Evolutionary conservation across 2,113 vertebrate genomes (phyloP), one percentile per base, ranked within the genome.

Genomic region (Malurus alboscapulatus): DNA sequence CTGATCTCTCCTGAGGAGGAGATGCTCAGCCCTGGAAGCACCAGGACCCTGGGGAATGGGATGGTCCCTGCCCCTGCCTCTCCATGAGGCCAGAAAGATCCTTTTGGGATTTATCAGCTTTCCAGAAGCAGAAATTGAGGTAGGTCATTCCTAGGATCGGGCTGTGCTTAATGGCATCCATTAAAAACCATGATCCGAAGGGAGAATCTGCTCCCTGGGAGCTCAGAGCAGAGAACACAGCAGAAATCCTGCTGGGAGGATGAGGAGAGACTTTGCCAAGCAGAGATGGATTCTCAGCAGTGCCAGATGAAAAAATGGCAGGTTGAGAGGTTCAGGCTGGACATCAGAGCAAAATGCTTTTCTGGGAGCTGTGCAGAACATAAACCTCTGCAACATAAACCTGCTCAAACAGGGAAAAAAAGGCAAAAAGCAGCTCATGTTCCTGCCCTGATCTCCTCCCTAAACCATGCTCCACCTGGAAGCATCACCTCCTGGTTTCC

Each of bases 31-130:
- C 26, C 44, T 40, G 30, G 44, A 25, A 55, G 69, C 47, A 26
- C 5, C 55, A 21, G 38, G 18, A 11, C 5, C 15, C 1, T 3
- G 32, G 25, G 59, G 17, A n/a, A 18, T 0, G 1, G 21, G 48
- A 26, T 57, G 62, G 29, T 67, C 40, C 36, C 67, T 76, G 78
- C 6, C 53, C 14, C 59, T 47, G 84, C 38, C 48, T 24, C 57
- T 24, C 57, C 26, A 25, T 0, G 1, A 26, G 11, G 61, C 10
- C 30, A 38, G 54, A 22, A 78, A 29, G 77, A 22, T 67, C 77
- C 65, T 79, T 1, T 36, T 79, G 89, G 62, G 27, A 36, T 61
- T 48, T 40, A 18, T 38, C 34, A 7, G 0, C 50, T 50, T 51
- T 50, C 80, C 65, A 86, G 73, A 14, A 26, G 68, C 3, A 6